phyloP scores from a whole-genome alignment of 2,888 invertebrate species.

The Tinea trinotella region DNA sequence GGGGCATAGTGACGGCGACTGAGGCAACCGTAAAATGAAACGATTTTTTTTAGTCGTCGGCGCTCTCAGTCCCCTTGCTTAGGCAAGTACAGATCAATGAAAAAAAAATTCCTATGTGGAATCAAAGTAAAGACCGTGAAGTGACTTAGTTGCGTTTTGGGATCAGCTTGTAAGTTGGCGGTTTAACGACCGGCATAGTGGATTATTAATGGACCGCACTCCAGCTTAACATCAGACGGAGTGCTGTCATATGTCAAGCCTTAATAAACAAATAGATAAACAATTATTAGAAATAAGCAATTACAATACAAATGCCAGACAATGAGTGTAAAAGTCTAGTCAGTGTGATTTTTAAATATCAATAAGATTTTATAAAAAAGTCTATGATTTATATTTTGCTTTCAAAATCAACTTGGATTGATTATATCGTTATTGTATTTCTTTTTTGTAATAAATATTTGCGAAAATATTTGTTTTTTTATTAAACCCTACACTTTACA shows the following conservation, averaged over 20 bases:
- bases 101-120: no score
- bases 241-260: no score
- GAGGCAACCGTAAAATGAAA: no score
- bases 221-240: no score
- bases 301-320: slow-evolving; percentile 36
- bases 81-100: no score
- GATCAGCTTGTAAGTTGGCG: no score
- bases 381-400: slow-evolving; percentile 15
- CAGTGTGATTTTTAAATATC: slow-evolving; percentile 59
- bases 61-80: no score
- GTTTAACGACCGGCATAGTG: no score
- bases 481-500: neutral
- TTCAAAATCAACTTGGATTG: neutral
- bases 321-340: slow-evolving; percentile 70
- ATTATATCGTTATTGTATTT: slow-evolving; percentile 13
- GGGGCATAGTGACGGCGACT: neutral
- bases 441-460: slow-evolving; percentile 14
- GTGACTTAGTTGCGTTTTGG: no score
- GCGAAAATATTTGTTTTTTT: slow-evolving; percentile 9
- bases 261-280: neutral
- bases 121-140: no score
- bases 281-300: neutral
- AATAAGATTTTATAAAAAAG: slow-evolving; percentile 21
- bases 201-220: neutral
- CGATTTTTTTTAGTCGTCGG: no score